Percentiles rank a stretch among this genome's conserved stretches.
phyloP scores from a whole-genome alignment of 2,888 invertebrate genomes.

The Diaprepes abbreviatus region DNA sequence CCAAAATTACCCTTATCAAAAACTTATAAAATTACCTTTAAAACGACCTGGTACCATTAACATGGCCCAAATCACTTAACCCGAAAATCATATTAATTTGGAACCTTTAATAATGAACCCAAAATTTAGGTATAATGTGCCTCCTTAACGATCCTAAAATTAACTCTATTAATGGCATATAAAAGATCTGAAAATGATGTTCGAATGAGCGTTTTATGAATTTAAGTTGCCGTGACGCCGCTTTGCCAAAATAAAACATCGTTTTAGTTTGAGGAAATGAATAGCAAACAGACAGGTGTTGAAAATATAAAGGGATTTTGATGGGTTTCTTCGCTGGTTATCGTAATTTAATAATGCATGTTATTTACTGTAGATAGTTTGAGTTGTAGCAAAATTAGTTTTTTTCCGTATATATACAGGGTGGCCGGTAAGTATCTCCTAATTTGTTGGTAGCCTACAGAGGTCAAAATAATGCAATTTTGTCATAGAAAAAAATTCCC shows the following conservation, averaged over 20 bases:
- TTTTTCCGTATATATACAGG: too few species aligned
- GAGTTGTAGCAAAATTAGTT: too few species aligned
- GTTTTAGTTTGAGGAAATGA: background rate
- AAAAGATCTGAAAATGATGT: background rate
- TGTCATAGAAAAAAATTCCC: too few species aligned
- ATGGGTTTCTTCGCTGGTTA: too few species aligned
- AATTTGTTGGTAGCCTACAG: too few species aligned
- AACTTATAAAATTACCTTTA: conserved; percentile 1
- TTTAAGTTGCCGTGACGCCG: background rate
- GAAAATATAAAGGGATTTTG: too few species aligned
- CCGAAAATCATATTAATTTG: background rate
- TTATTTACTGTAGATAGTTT: too few species aligned
- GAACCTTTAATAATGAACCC: background rate
- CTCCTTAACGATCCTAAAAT: conserved; percentile 1
- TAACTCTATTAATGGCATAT: background rate
- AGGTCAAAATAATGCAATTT: too few species aligned
- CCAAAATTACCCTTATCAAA: background rate
- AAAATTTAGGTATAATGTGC: background rate
- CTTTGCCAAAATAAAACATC: background rate
- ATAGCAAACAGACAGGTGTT: background rate
- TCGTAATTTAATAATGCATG: too few species aligned
- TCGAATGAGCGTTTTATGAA: background rate
- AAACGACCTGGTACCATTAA: background rate
- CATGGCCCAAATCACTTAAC: conserved; percentile 2
- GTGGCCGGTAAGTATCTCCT: too few species aligned